A percentile compares a stretch with the other conserved stretches of the same genome.
phyloP scores from a whole-genome alignment of 92 coral and sea anemone species.

The Scolanthus callimorphus region DNA sequence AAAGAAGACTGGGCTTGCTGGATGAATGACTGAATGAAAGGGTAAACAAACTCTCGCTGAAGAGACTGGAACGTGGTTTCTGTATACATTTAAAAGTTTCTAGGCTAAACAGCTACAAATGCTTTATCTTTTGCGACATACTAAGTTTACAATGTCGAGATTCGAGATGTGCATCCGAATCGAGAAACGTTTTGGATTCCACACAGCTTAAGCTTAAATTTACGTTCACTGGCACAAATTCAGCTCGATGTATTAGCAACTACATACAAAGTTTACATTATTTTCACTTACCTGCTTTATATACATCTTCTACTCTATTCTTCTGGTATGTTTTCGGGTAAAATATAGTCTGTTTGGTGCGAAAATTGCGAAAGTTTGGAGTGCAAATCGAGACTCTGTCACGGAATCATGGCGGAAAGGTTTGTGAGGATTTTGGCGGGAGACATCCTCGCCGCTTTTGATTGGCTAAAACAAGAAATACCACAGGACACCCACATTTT shows the following conservation, averaged over 20 bases:
- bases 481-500: neutral
- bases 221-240: neutral
- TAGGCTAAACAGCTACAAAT: too few species aligned
- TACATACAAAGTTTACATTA: too few species aligned
- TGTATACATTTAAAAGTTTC: too few species aligned
- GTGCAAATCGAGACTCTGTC: neutral
- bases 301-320: slow-evolving; percentile 43
- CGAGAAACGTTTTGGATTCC: too few species aligned
- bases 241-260: neutral
- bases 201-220: too few species aligned
- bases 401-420: slow-evolving; percentile 30
- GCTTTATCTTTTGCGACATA: too few species aligned
- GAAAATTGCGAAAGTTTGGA: neutral
- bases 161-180: too few species aligned
- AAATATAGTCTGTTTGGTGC: neutral
- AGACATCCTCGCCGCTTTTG: slow-evolving; percentile 23
- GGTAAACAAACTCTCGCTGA: too few species aligned
- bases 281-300: slow-evolving; percentile 75
- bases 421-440: slow-evolving; percentile 47
- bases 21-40: too few species aligned
- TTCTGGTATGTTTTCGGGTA: slow-evolving; percentile 4
- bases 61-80: too few species aligned
- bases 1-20: too few species aligned
- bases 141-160: too few species aligned
- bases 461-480: slow-evolving; percentile 9